Percentiles rank a stretch among this genome's conserved stretches.
phyloP scores from a whole-genome alignment of 2,797 vertebrate species.

The Cyclopterus lumpus region DNA sequence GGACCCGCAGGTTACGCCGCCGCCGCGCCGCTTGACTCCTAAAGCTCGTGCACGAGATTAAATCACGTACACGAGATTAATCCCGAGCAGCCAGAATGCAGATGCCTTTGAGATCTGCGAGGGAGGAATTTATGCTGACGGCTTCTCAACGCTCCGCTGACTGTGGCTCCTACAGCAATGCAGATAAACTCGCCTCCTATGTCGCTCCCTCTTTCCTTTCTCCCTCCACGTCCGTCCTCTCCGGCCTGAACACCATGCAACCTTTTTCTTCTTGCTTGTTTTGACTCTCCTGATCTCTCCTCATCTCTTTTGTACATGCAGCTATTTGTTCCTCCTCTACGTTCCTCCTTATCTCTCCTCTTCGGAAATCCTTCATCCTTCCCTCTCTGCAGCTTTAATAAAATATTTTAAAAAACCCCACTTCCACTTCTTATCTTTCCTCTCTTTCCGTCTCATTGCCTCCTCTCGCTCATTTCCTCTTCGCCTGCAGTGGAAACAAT shows the following conservation, averaged over 20 bases:
- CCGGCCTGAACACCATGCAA: not conserved
- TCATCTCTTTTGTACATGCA: not conserved
- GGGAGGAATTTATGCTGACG: conserved; percentile 69
- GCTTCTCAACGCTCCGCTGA: conserved; percentile 53
- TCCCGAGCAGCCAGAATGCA: conserved; percentile 64
- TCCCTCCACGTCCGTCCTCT: not conserved
- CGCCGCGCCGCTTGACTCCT: too few species aligned
- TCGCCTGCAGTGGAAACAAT: conserved; percentile 21
- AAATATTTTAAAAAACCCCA: not conserved
- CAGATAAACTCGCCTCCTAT: conserved; percentile 59
- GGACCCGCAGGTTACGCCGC: too few species aligned
- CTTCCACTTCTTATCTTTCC: conserved; percentile 27
- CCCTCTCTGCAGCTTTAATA: conserved; percentile 8
- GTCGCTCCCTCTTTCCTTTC: conserved; percentile 26
- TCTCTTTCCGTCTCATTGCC: conserved; percentile 28
- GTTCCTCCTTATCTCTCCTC: conserved; percentile 15
- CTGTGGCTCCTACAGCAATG: conserved; percentile 51
- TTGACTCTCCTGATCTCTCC: not conserved
- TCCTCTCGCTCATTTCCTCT: conserved; percentile 2
- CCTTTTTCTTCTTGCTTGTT: not conserved
- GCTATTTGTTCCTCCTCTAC: not conserved
- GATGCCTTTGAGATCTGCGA: conserved; percentile 66
- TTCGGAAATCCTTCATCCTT: conserved; percentile 23
- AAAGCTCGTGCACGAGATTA: conserved; percentile 23
- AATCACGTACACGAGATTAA: conserved; percentile 22